Base-by-base conservation (phyloP, 2,888 invertebrate genomes). In the Lobophora halterata region DNA sequence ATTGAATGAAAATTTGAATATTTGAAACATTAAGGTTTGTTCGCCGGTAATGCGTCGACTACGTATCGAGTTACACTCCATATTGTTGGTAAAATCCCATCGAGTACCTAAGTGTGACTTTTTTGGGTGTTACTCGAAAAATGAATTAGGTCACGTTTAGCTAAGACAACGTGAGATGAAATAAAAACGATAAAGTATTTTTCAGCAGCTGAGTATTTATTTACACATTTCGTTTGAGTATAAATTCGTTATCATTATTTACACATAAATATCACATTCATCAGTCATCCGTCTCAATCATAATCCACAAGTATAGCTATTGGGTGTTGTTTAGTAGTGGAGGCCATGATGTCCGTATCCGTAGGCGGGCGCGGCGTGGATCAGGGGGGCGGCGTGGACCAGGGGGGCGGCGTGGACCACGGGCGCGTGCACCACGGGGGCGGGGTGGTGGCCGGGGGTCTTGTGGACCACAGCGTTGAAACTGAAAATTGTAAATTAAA, bases 381-480 rank as follows among this genome's bases (percentile, higher is more conserved):
- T 60, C 7, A 78, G 31, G 41, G 75, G 78, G 35, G 78, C 73
- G 32, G 67, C 73, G 55, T 79, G 76, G 13, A 68, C 63, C 1
- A 76, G 45, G 43, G 74, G 73, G 10, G 74, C 53, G n/a, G 47
- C 72, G 55, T 76, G 76, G 12, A 71, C 64, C 38, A 82, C 78
- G 54, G 81, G 81, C 67, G 42, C 35, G 18, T 41, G 42, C 81
- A 82, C 32, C 3, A 42, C 79, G 76, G 68, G 82, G 75, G 37
- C 82, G 79, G 43, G 76, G 70, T 75, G 73, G 33, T 70, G 71
- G 5, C 81, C 65, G 26, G 82, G 77, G 45, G 82, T 83, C 72
- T 87, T 87, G 78, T 83, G 85, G 47, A 87, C 87, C n/a, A 88
- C 83, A 5, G 88, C 88, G 80, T 88, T 87, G 81, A 88, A 88